Base-by-base conservation (phyloP, 2,113 vertebrate genomes). In the Psilopsiagon aurifrons region DNA sequence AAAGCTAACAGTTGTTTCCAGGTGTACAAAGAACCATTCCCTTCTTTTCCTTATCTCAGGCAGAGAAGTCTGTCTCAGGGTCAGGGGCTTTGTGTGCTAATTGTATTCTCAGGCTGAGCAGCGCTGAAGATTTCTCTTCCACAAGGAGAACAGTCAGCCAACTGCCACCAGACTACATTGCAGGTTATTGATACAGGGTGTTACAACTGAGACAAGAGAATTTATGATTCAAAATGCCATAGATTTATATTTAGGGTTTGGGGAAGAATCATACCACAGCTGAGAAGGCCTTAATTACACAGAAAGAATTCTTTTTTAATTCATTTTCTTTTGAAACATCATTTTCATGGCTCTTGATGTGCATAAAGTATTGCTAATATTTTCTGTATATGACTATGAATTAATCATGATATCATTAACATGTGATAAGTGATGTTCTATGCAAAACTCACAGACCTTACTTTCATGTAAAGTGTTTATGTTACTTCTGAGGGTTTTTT, bases 1-100 rank as follows among this genome's bases (percentile, higher is more conserved):
- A 94, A 71, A 91, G 80, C 47, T 93, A 91, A 66, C 33, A 75
- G n/a, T 88, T 68, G 80, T 75, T 55, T 85, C 62, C 79, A 46
- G 47, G 70, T 18, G 17, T 75, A 71, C 39, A 94, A 92, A 95
- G 77, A 88, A 33, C 24, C 23, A 13, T 71, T 77, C 37, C 23
- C 23, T 15, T 92, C 55, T 86, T 74, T 86, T 83, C 51, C 79
- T 88, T 93, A 92, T 86, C 73, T 86, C 60, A 47, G 52, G 25
- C n/a, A 78, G 46, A 86, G 55, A 23, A 93, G 44, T 64, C 46
- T 81, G 6, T 78, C 13, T 86, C n/a, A 29, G 73, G 73, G 80
- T 96, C 67, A 82, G 23, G 55, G n/a, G 22, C 31, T 92, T 76
- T 86, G 17, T 60, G 31, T n/a, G 28, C 9, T 1, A 1, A 95